Evolutionary conservation across 2,797 vertebrate species (phyloP).

Genomic region (Pantherophis alleghaniensis): DNA sequence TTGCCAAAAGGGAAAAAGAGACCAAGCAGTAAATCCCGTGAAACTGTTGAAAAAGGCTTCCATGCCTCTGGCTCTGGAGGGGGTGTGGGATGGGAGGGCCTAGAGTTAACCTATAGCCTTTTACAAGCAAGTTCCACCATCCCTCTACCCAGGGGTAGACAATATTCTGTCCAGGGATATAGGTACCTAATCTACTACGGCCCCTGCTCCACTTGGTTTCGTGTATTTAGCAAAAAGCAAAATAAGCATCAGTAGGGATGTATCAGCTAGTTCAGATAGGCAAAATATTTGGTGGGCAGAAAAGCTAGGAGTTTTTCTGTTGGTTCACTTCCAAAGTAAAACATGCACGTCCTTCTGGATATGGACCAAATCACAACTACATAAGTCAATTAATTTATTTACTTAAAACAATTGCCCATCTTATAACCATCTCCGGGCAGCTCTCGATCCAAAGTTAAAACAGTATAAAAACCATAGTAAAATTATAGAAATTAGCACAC

Average conservation of each 20-base stretch:
- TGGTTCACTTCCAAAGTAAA: neutral
- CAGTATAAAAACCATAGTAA: neutral
- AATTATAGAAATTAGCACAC: neutral
- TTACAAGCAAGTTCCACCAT: neutral
- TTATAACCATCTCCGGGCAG: neutral
- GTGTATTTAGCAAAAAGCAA: neutral
- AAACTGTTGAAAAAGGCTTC: accelerated
- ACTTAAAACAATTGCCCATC: neutral
- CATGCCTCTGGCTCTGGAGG: neutral
- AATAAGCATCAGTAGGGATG: neutral
- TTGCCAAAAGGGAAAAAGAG: neutral
- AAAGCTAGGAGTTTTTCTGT: neutral
- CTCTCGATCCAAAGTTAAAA: neutral
- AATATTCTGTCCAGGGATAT: neutral
- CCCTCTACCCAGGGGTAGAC: neutral
- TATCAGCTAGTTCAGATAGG: neutral
- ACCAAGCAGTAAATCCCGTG: neutral
- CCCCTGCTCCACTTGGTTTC: neutral
- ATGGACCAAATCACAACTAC: neutral
- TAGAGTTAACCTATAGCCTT: neutral
- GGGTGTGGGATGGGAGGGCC: neutral
- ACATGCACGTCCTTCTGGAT: neutral
- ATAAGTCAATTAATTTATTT: neutral
- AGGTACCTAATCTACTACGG: neutral
- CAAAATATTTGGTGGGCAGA: neutral